Percentiles rank a stretch among this genome's conserved stretches.
Evolutionary conservation across 2,113 vertebrate genomes (phyloP).

Genomic region (Garra rufa): DNA sequence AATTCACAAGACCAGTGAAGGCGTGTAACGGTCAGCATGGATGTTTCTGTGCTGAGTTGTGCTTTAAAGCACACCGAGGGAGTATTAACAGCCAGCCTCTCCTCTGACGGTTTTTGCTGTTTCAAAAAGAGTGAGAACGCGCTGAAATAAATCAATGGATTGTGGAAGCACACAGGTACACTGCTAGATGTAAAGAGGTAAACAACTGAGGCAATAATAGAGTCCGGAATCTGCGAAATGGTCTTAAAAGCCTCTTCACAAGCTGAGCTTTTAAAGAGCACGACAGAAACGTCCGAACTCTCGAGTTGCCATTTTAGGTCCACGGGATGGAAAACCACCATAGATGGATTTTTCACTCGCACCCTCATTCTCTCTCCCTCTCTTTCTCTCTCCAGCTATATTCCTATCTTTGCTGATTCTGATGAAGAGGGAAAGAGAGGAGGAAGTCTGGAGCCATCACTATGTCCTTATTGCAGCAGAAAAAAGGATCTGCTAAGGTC

Average conservation of each 20-base stretch:
- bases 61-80: not conserved
- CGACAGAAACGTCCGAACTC: constrained; percentile 39
- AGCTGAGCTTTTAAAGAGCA: constrained; percentile 45
- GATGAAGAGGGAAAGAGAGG: constrained; percentile 52
- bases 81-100: constrained; percentile 18
- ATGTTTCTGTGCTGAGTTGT: not conserved
- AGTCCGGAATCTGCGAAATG: constrained; percentile 49
- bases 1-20: not conserved
- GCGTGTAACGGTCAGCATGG: not conserved
- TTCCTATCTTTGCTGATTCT: constrained; percentile 62
- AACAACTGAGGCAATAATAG: constrained; percentile 53
- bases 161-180: constrained; percentile 41
- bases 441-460: constrained; percentile 68
- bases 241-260: constrained; percentile 52
- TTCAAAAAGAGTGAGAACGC: constrained; percentile 28
- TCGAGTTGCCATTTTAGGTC: constrained; percentile 36
- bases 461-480: constrained; percentile 70
- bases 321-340: constrained; percentile 18
- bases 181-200: constrained; percentile 52
- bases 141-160: constrained; percentile 41
- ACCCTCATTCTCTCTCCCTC: constrained; percentile 21
- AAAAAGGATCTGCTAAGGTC: constrained; percentile 69
- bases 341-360: constrained; percentile 43
- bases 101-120: constrained; percentile 34
- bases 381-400: constrained; percentile 44